Percentiles rank a stretch among this genome's conserved stretches.
Conservation (phyloP, 2,113 vertebrate species). For the Prietella phreatophila region DNA sequence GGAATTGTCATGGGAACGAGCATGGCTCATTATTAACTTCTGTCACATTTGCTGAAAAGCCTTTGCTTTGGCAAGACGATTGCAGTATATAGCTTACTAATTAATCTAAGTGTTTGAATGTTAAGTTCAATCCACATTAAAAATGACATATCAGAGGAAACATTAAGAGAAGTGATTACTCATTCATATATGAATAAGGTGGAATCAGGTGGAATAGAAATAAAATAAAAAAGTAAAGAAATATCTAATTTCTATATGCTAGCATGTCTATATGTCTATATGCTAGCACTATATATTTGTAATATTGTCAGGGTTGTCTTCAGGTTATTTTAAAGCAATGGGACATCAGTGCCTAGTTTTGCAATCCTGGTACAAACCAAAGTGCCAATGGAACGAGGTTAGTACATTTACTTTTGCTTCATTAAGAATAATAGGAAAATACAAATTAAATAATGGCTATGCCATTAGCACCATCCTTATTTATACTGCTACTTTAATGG, state of each 20-base stretch:
- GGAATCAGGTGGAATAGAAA: neutral
- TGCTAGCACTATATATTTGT: neutral
- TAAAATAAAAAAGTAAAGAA: neutral
- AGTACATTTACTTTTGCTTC: constrained; percentile 12
- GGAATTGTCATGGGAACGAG: constrained; percentile 72
- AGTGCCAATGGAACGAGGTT: neutral
- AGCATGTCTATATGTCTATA: neutral
- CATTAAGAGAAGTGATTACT: constrained; percentile 36
- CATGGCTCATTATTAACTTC: constrained; percentile 71
- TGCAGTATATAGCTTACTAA: constrained; percentile 60
- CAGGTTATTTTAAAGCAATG: neutral
- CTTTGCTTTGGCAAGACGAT: constrained; percentile 65
- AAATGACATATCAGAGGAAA: constrained; percentile 43
- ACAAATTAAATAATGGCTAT: constrained; percentile 25
- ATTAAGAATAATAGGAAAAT: constrained; percentile 31
- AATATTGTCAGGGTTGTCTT: neutral
- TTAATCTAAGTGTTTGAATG: constrained; percentile 61
- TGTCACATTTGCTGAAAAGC: constrained; percentile 59
- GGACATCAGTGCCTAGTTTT: neutral
- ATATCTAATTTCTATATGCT: neutral
- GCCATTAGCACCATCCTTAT: constrained; percentile 20
- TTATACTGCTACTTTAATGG: constrained; percentile 35
- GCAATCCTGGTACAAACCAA: neutral
- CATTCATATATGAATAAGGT: neutral
- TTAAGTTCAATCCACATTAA: constrained; percentile 53